These are phyloP conservation scores for Scatophagus argus DNA, from an alignment of 2,113 vertebrate genomes.

Conservation along the genomic window DNA sequence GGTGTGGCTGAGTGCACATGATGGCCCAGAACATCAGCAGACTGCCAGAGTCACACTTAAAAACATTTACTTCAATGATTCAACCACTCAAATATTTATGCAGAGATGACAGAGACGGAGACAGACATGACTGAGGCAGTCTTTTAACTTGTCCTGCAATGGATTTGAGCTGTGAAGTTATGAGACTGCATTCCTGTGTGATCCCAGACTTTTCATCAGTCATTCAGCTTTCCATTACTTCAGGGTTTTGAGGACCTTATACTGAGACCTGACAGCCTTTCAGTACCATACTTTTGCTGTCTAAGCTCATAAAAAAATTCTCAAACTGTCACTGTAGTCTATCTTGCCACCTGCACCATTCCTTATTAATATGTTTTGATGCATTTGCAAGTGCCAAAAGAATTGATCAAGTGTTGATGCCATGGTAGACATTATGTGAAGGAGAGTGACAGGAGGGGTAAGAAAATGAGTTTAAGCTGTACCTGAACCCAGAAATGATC, in stretches of 20 bases:
- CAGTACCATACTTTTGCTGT: neutral
- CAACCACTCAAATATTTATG: constrained; percentile 39
- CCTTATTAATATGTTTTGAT: constrained; percentile 4
- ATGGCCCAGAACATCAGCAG: constrained; percentile 30
- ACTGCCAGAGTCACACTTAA: constrained; percentile 31
- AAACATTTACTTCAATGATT: constrained; percentile 47
- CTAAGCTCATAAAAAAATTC: constrained; percentile 12
- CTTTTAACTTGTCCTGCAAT: constrained; percentile 29
- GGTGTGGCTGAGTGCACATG: neutral
- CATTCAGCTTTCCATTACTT: constrained; percentile 26
- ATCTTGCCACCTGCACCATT: neutral
- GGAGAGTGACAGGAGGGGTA: neutral
- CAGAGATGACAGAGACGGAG: constrained; percentile 1
- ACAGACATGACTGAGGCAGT: neutral
- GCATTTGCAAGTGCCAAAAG: neutral
- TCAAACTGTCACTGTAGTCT: neutral
- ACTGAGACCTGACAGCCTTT: constrained; percentile 1
- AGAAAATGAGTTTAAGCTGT: neutral
- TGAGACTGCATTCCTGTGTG: constrained; percentile 7
- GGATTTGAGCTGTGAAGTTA: constrained; percentile 33
- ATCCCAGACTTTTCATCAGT: constrained; percentile 35
- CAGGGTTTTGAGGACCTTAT: constrained; percentile 14
- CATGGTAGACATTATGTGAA: neutral
- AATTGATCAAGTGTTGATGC: neutral
- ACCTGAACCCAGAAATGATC: constrained; percentile 6